Evolutionary conservation across 2,888 invertebrate species (phyloP), one percentile per base, ranked within the genome.

Genomic region (Prosopocoilus inquinatus): DNA sequence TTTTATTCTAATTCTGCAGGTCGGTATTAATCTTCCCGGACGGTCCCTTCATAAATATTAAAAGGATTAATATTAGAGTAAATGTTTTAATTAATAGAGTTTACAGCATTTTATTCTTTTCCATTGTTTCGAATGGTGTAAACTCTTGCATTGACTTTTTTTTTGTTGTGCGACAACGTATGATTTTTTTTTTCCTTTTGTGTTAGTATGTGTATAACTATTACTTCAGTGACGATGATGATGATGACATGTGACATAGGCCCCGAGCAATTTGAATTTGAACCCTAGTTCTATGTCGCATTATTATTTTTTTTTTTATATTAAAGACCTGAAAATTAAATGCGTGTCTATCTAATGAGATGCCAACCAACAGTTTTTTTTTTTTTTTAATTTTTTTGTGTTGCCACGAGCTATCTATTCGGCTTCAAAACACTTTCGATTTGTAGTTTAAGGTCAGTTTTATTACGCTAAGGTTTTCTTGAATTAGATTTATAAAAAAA

Each of bases 1-100:
- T 68, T 66, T 65, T 67, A 66, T 70, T 68, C 64, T 67, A 65
- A 68, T 69, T 68, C 81, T 78, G 60, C 79, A 67, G 70, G 69
- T 68, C 69, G 69, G 63, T 72, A 67, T 67, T 68, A 67, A 66
- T 51, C 58, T 49, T 50, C 59, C 63, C 56, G 59, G 64, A 59
- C 53, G 63, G 61, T 57, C 55, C 53, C 63, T 60, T 53, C 63
- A 56, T 48, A 32, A 55, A 54, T 58, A 55, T 62, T 53, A 60
- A 60, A 51, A 60, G 51, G 58, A 60, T 61, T 54, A 52, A 51
- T 54, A 53, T 54, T 53, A 59, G 53, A 57, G 33, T 60, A 60
- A 54, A 39, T 46, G 43, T 55, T 52, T 50, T 28, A 53, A 50
- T 50, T 28, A 53, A 50, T 47, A 55, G 54, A 61, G 60, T 60